Base-by-base conservation (phyloP, 2,888 invertebrate genomes). In the Cephus runcator region DNA sequence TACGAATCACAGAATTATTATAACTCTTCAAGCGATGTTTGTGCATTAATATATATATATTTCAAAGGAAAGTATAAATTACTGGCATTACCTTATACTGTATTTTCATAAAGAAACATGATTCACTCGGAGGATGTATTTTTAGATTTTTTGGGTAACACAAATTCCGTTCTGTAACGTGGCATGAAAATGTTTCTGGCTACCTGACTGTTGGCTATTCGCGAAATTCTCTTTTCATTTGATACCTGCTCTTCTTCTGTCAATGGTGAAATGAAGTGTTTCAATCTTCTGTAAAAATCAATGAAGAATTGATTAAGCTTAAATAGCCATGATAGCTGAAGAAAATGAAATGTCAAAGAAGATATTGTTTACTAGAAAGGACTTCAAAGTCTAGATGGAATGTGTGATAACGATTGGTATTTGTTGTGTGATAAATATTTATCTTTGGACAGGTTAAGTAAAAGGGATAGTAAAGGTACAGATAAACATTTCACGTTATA, bases 161-260 rank as follows among this genome's bases (percentile, higher is more conserved):
- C 76, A 77, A 85, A 85, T 76, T 82, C 83, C 30, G 40, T 83
- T 74, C 81, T 80, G 80, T 68, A 81, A 73, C 80, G 81, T 11
- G 78, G 30, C 68, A 69, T 35, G 23, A 56, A 56, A 56, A 56
- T 23, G 9, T 23, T 56, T 34, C 69, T 73, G 23, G 56, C 23
- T 56, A 56, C 2, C 56, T 56, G 56, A 56, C 56, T 56, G 9
- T 56, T 56, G 23, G 15, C 23, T 56, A 56, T 23, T 2, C 23
- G 56, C 2, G 56, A 31, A 35, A 35, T 73, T 73, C 36, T n/a
- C 15, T n/a, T 31, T 36, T 33, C 30, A 74, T 69, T 30, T 73
- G 56, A 56, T 56, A 73, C 33, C 31, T 34, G 35, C 71, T 76
- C 76, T 73, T 81, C 81, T 69, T 79, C 81, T 33, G 69, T 69